Conservation (phyloP, 2,113 vertebrate genomes). For the Dermatemys mawii region DNA sequence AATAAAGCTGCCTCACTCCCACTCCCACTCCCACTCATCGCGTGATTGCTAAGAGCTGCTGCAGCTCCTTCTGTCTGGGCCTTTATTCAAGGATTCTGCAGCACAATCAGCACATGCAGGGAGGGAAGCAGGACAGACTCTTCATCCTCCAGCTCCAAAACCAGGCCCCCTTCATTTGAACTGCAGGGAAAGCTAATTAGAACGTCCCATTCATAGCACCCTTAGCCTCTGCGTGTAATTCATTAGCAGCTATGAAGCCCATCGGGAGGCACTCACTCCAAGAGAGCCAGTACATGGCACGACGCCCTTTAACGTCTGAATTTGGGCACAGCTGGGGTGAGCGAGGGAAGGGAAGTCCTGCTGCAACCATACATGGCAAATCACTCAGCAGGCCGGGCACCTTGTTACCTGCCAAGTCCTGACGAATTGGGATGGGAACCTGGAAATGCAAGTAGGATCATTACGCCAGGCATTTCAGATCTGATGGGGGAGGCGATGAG, state of each 20-base stretch:
- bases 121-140: background rate
- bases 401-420: background rate
- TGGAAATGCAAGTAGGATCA: accelerated
- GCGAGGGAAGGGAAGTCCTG: background rate
- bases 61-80: background rate
- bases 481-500: background rate
- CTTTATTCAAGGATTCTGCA: background rate
- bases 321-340: background rate
- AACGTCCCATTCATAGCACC: background rate
- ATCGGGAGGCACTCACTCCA: background rate
- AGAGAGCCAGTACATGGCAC: background rate
- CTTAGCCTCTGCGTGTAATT: background rate
- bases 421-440: background rate
- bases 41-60: constrained; percentile 6
- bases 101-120: too few species aligned
- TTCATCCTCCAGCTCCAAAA: background rate
- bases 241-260: background rate
- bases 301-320: background rate
- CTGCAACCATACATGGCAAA: background rate
- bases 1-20: background rate
- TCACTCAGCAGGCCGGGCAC: background rate
- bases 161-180: background rate
- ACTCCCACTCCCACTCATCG: background rate
- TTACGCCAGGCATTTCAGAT: accelerated
- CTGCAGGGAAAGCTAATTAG: background rate